These are phyloP conservation scores for Todus mexicanus DNA, from an alignment of 2,797 vertebrate genomes.

Conservation along the genomic window DNA sequence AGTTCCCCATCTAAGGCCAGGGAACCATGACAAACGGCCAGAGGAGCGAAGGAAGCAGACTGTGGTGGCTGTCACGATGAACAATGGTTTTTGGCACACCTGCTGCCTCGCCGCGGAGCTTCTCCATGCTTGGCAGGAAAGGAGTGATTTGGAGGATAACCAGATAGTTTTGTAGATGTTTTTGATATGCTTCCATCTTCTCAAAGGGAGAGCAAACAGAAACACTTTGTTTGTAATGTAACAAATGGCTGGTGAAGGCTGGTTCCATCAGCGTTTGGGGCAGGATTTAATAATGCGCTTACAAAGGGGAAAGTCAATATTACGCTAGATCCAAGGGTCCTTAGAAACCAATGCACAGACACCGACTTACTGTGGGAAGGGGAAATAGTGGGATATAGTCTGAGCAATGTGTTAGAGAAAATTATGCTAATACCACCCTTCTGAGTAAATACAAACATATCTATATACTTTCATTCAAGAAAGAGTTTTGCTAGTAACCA, in stretches of 20 bases:
- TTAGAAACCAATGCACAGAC: background rate
- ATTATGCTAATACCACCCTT: background rate
- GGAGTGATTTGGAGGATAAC: conserved; percentile 36
- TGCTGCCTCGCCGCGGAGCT: background rate
- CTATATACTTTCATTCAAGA: background rate
- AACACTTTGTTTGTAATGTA: background rate
- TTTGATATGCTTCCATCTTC: conserved; percentile 34
- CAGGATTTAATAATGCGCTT: conserved; percentile 4
- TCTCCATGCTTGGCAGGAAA: conserved; percentile 7
- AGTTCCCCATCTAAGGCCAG: background rate
- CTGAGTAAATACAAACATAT: background rate
- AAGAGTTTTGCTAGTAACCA: background rate
- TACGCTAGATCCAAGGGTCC: background rate
- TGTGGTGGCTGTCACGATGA: conserved; percentile 40
- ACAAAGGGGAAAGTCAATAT: background rate
- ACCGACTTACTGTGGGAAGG: background rate
- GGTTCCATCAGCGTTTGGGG: background rate
- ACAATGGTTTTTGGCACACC: conserved; percentile 57
- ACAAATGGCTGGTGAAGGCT: background rate
- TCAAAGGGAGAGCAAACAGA: conserved; percentile 2
- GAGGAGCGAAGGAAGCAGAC: conserved; percentile 28
- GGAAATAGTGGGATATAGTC: background rate
- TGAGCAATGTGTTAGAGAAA: background rate
- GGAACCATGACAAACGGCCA: background rate
- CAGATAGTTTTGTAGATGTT: conserved; percentile 39